Evolutionary conservation across 2,888 invertebrate genomes (phyloP).

Genomic region (Andrena flavipes): DNA sequence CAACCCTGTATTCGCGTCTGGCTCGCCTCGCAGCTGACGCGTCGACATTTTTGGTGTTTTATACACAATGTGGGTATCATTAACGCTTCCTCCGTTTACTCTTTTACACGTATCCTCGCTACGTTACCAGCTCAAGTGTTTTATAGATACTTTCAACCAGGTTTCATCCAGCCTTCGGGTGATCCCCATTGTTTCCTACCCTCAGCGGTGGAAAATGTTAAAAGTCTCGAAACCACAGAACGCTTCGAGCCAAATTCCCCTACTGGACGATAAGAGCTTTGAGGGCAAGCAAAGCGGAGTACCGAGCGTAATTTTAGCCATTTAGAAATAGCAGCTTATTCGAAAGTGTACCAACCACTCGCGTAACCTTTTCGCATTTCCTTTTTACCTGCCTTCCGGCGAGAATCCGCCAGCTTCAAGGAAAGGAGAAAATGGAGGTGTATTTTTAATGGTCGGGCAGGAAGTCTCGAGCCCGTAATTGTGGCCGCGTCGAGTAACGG

Average conservation of each 20-base stretch:
- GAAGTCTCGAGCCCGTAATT: slow-evolving; percentile 20
- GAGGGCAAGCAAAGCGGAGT: neutral
- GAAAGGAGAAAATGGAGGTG: slow-evolving; percentile 33
- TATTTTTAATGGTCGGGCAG: slow-evolving; percentile 31
- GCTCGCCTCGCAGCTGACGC: neutral
- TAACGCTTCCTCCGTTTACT: too few species aligned
- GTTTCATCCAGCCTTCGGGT: too few species aligned
- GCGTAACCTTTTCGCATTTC: slow-evolving; percentile 42
- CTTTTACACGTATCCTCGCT: too few species aligned
- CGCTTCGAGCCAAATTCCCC: neutral
- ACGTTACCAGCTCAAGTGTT: too few species aligned
- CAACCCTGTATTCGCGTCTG: neutral
- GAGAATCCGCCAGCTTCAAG: neutral
- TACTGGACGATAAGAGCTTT: slow-evolving; percentile 1
- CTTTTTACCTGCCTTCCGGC: slow-evolving; percentile 23
- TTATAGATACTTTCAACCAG: too few species aligned
- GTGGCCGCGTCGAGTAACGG: neutral
- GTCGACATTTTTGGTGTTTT: neutral
- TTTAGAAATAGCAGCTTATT: slow-evolving; percentile 46
- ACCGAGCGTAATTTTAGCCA: slow-evolving; percentile 8
- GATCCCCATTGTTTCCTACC: too few species aligned
- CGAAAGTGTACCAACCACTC: slow-evolving; percentile 32
- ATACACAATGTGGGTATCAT: too few species aligned
- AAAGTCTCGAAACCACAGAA: neutral
- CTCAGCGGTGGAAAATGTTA: neutral